Base-by-base conservation (phyloP, 30 jellyfish, hydroid and myxozoan genomes). In the Euphysa ruthae region DNA sequence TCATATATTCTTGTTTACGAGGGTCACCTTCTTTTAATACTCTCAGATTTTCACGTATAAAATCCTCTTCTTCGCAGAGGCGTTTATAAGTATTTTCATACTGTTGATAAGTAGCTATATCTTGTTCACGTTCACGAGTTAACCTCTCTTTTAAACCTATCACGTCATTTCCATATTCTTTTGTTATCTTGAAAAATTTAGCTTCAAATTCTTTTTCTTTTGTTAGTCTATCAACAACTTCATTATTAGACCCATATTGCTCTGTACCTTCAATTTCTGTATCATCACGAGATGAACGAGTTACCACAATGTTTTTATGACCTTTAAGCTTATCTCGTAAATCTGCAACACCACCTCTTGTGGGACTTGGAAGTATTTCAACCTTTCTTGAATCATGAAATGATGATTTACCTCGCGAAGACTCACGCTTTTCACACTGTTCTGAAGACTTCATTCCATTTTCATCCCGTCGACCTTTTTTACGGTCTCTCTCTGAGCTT, bases 41-140 rank as follows among this genome's bases (percentile, higher is more conserved):
- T 15, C 70, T 65, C 35, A 85, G 66, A 66, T 90, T 65, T 58
- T 82, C 75, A 5, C 76, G 57, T 54, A 85, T 38, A 49, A 68
- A 85, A 42, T 81, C 93, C 66, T 78, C 96, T 34, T 85, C 96
- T 33, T 71, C 80, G 54, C 92, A 85, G 69, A 85, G 58, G 19
- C 87, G 70, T 58, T 55, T 71, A 69, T 85, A 85, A 35, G 92
- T 90, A 12, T 73, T 84, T 54, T 85, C 96, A 2, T 73, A 79
- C 32, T 79, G 84, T 65, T 78, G 92, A 70, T 85, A 85, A 31
- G 58, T 66, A 3, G 70, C 55, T 18, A 77, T 75, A 22, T 85
- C 96, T 22, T 64, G 50, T 16, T 73, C 85, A 25, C 93, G 93
- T 35, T 85, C 96, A 32, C 61, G 78, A 8, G 90, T 49, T 74